phyloP scores from a whole-genome alignment of 2,888 invertebrate species.

The Drosophila mimica region DNA sequence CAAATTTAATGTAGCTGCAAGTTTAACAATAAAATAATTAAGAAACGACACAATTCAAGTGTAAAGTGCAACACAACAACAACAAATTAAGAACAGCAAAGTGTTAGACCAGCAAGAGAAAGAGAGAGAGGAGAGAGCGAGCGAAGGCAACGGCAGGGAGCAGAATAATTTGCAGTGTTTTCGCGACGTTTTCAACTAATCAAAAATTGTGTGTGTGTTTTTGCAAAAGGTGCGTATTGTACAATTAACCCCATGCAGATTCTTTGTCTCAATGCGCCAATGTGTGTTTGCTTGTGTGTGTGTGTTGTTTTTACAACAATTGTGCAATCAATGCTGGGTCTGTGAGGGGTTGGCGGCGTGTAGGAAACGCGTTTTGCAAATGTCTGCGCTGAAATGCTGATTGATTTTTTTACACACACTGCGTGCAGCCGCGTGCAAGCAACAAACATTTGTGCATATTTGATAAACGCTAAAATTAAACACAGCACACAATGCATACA shows the following conservation, averaged over 20 bases:
- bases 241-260: slow-evolving; percentile 39
- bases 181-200: slow-evolving; percentile 63
- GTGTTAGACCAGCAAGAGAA: slow-evolving; percentile 45
- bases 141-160: slow-evolving; percentile 41
- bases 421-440: slow-evolving; percentile 60
- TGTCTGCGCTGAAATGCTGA: slow-evolving; percentile 65
- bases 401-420: slow-evolving; percentile 66
- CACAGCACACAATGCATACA: slow-evolving; percentile 14
- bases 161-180: slow-evolving; percentile 60
- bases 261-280: slow-evolving; percentile 37
- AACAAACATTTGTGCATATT: slow-evolving; percentile 14
- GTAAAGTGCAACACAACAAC: slow-evolving; percentile 20
- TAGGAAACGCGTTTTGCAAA: slow-evolving; percentile 68
- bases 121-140: slow-evolving; percentile 32
- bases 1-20: slow-evolving; percentile 25
- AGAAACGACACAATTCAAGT: slow-evolving; percentile 24
- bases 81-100: slow-evolving; percentile 39
- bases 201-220: slow-evolving; percentile 28
- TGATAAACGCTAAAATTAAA: slow-evolving; percentile 47
- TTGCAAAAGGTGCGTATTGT: slow-evolving; percentile 68
- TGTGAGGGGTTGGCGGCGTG: slow-evolving; percentile 23
- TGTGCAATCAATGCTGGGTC: slow-evolving; percentile 60
- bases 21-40: slow-evolving; percentile 19
- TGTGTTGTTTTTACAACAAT: slow-evolving; percentile 38
- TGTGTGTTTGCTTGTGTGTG: slow-evolving; percentile 4